A percentile compares a stretch with the other conserved stretches of the same genome.
phyloP scores from a whole-genome alignment of 2,888 invertebrate genomes.

The Morpho deidamia region DNA sequence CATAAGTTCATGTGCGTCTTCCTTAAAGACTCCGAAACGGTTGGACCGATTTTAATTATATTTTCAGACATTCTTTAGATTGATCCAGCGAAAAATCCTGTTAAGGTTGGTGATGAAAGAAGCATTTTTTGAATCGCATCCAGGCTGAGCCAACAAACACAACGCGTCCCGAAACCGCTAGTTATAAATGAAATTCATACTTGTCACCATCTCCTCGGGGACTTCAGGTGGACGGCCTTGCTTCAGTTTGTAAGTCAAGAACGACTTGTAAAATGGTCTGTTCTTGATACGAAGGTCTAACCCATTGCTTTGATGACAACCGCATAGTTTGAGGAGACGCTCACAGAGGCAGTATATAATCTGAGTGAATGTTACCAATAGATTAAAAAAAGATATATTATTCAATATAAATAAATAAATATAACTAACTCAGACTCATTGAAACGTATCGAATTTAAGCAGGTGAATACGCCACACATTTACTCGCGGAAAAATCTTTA shows the following conservation, averaged over 20 bases:
- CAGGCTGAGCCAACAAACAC: no score
- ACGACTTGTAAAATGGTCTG: constrained; percentile 78
- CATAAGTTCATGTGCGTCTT: no score
- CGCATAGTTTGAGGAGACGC: constrained; percentile 84
- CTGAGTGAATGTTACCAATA: constrained; percentile 52
- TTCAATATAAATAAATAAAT: background rate
- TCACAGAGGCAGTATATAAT: constrained; percentile 88
- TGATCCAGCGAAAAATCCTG: no score
- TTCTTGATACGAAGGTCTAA: constrained; percentile 73
- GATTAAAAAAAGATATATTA: background rate
- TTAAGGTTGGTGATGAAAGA: no score
- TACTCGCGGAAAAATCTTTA: no score
- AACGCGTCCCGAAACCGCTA: no score
- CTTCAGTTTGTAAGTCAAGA: constrained; percentile 67
- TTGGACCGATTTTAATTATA: no score
- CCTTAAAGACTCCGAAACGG: no score
- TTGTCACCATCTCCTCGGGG: constrained; percentile 13
- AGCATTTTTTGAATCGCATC: no score
- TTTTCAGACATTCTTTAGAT: no score
- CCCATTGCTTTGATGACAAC: constrained; percentile 77
- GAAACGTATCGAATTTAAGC: background rate
- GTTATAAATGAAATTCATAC: constrained; percentile 5
- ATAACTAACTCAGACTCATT: background rate
- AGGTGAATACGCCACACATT: no score
- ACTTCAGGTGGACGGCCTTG: constrained; percentile 49